These are phyloP conservation scores for Lipophrys pholis DNA, from an alignment of 2,113 vertebrate species.

Conservation along the genomic window DNA sequence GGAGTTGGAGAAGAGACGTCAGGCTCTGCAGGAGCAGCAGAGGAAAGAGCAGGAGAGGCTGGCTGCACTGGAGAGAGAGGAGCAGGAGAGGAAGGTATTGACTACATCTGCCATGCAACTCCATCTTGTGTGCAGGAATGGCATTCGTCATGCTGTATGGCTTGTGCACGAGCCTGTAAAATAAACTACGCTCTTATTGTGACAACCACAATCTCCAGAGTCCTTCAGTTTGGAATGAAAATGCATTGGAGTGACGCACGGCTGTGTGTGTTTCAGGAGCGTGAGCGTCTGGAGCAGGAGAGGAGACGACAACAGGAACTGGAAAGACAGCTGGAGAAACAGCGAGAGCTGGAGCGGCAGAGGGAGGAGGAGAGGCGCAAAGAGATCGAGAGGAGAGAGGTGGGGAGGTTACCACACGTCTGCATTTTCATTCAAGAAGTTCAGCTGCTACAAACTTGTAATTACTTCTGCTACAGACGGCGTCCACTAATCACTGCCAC, in stretches of 20 bases:
- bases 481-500: no score
- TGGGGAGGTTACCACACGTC: constrained; percentile 12
- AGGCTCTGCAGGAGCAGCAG: constrained; percentile 94
- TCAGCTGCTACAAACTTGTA: no score
- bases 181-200: background rate
- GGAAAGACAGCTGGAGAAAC: constrained; percentile 93
- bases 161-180: background rate
- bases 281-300: constrained; percentile 94
- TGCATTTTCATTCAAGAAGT: no score
- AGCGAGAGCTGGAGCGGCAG: constrained; percentile 91
- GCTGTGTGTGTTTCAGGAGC: constrained; percentile 76
- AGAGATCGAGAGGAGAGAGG: constrained; percentile 83
- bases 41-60: constrained; percentile 96
- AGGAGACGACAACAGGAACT: constrained; percentile 92
- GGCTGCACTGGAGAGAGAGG: constrained; percentile 91
- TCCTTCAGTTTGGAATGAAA: background rate
- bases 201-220: background rate
- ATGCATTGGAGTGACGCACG: background rate
- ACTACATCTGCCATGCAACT: no score
- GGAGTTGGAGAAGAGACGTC: constrained; percentile 95
- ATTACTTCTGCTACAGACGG: no score
- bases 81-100: constrained; percentile 89
- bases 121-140: background rate
- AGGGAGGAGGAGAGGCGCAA: constrained; percentile 86
- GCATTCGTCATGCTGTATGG: background rate